Evolutionary conservation across 2,888 invertebrate genomes (phyloP).

Genomic region (Phalangium opilio): DNA sequence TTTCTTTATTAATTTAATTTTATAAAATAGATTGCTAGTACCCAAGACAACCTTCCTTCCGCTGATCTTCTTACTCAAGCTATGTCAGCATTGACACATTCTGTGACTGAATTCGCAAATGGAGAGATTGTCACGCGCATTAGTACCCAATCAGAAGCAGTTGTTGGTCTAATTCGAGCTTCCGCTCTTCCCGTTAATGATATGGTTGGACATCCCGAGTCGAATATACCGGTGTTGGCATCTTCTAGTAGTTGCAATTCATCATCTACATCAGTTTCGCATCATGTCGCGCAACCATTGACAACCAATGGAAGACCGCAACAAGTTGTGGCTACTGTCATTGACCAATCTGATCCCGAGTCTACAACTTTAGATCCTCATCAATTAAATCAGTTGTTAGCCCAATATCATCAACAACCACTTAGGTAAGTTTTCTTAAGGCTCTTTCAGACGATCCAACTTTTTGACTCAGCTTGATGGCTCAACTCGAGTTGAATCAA

Average conservation of each 20-base stretch:
- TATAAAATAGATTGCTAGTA: slow-evolving; percentile 5
- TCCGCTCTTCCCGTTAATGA: too few species aligned
- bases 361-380: slow-evolving; percentile 8
- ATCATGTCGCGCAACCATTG: not conserved
- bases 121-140: slow-evolving; percentile 7
- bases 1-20: too few species aligned
- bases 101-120: slow-evolving; percentile 12
- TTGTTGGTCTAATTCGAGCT: slow-evolving; percentile 6
- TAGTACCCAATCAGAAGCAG: slow-evolving; percentile 10
- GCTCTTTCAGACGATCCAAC: too few species aligned
- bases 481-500: too few species aligned
- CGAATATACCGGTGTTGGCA: slow-evolving; percentile 9
- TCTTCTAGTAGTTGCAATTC: slow-evolving; percentile 7
- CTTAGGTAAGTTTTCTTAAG: slow-evolving; percentile 10
- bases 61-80: slow-evolving; percentile 35
- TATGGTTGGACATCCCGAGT: not conserved
- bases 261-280: slow-evolving; percentile 3
- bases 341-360: slow-evolving; percentile 2
- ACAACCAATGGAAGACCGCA: not conserved
- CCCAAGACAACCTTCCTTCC: slow-evolving; percentile 18
- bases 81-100: slow-evolving; percentile 31
- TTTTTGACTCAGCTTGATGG: too few species aligned
- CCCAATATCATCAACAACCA: slow-evolving; percentile 16
- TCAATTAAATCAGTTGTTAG: slow-evolving; percentile 14
- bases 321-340: slow-evolving; percentile 1